Percentiles rank a stretch among this genome's conserved stretches.
Evolutionary conservation across 2,113 vertebrate species (phyloP).

Genomic region (Alligator mississippiensis): DNA sequence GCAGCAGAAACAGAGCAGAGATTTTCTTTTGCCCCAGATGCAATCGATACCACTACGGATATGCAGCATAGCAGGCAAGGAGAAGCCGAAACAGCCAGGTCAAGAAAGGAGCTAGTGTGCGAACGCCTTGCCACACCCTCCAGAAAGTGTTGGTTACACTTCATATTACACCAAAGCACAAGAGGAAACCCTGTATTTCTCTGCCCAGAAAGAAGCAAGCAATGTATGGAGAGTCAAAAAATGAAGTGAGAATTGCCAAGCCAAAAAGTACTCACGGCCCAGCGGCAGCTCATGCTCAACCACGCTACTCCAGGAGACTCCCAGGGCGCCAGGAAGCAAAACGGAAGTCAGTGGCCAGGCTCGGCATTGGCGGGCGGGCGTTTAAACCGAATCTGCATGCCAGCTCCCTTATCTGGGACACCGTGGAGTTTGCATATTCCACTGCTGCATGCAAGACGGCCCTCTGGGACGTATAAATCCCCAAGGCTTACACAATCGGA

Average conservation of each 20-base stretch:
- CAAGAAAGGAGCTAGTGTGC: not conserved
- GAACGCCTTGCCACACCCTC: not conserved
- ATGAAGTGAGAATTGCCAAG: not conserved
- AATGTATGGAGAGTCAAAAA: not conserved
- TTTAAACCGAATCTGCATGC: not conserved
- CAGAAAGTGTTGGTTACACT: not conserved
- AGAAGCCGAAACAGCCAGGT: not conserved
- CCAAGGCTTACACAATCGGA: not conserved
- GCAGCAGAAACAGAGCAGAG: not conserved
- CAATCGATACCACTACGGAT: not conserved
- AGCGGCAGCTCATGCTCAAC: no score
- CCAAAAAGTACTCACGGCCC: not conserved
- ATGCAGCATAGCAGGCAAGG: not conserved
- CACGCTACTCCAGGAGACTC: not conserved
- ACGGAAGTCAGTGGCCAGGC: not conserved
- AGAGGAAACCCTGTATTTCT: not conserved
- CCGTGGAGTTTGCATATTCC: not conserved
- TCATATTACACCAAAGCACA: not conserved
- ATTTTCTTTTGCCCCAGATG: not conserved
- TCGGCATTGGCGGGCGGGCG: not conserved
- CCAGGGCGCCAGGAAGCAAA: not conserved
- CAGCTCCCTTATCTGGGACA: not conserved
- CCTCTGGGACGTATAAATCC: not conserved
- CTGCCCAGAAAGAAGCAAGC: not conserved
- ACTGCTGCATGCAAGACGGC: fast-evolving